phyloP scores from a whole-genome alignment of 2,797 vertebrate species.

The Siniperca undulata region DNA sequence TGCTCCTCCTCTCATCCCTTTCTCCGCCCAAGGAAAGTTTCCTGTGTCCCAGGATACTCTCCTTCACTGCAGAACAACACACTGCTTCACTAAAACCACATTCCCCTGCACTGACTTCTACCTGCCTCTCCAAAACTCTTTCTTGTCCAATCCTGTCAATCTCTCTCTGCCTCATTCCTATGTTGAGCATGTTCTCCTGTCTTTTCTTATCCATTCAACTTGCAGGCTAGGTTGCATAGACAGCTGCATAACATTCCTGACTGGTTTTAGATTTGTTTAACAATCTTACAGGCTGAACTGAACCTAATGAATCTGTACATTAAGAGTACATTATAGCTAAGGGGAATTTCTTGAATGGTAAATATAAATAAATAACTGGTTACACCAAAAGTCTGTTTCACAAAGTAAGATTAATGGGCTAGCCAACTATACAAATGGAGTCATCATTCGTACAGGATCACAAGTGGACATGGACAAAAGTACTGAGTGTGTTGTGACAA shows the following conservation, averaged over 20 bases:
- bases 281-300: not conserved
- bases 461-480: too few species aligned
- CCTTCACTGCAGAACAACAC: slow-evolving; percentile 48
- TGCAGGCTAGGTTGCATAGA: too few species aligned
- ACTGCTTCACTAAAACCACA: slow-evolving; percentile 32
- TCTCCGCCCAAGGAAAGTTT: slow-evolving; percentile 56
- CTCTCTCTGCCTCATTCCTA: not conserved
- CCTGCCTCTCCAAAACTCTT: slow-evolving; percentile 5
- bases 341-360: too few species aligned
- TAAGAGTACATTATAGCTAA: too few species aligned
- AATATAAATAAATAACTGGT: too few species aligned
- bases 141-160: not conserved
- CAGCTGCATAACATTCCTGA: not conserved
- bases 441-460: not conserved
- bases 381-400: too few species aligned
- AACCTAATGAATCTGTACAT: not conserved
- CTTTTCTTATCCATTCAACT: not conserved
- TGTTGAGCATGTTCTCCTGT: not conserved
- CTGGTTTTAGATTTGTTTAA: not conserved
- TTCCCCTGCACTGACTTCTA: slow-evolving; percentile 29
- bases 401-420: too few species aligned
- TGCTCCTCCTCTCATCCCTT: slow-evolving; percentile 30
- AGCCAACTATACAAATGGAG: too few species aligned
- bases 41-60: slow-evolving; percentile 52
- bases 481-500: too few species aligned